phyloP scores from a whole-genome alignment of 1,140 invertebrate genomes.

The Aethina tumida region DNA sequence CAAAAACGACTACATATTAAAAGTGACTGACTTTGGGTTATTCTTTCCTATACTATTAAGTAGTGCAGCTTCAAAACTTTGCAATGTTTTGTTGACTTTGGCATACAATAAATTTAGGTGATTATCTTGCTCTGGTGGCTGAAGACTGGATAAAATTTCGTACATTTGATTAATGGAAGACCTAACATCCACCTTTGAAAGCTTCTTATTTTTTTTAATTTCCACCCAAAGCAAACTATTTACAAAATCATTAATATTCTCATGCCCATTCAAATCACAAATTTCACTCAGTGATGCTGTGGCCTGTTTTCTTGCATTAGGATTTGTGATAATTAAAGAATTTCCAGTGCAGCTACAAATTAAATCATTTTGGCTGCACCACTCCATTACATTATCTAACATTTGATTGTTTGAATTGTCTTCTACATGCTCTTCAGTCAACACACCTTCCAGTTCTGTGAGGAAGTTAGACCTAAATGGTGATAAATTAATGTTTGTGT shows the following conservation, averaged over 20 bases:
- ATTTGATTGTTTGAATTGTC: conserved; percentile 8
- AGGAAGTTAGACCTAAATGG: conserved; percentile 44
- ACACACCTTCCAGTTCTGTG: conserved; percentile 41
- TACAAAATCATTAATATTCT: conserved; percentile 23
- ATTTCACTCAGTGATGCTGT: conserved; percentile 15
- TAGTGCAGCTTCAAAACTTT: conserved; percentile 31
- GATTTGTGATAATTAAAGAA: conserved; percentile 21
- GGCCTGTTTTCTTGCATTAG: conserved; percentile 16
- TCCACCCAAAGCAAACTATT: conserved; percentile 21
- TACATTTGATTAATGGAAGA: conserved; percentile 29
- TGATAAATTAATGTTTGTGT: conserved; percentile 32
- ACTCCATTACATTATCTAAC: conserved; percentile 16
- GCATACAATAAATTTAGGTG: conserved; percentile 31
- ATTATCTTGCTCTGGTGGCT: conserved; percentile 28
- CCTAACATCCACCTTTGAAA: conserved; percentile 23
- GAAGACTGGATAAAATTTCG: conserved; percentile 22
- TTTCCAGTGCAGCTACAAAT: conserved; percentile 17
- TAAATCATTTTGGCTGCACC: conserved; percentile 19
- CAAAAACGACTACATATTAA: conserved; percentile 17
- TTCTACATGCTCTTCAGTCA: conserved; percentile 25
- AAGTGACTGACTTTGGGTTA: conserved; percentile 25
- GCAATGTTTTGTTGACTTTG: conserved; percentile 30
- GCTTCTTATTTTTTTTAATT: conserved; percentile 16
- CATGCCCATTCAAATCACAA: conserved; percentile 11
- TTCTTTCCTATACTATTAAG: conserved; percentile 21